Percentiles rank a stretch among this genome's conserved stretches.
Evolutionary conservation across 1,140 invertebrate species (phyloP).

Genomic region (Achatina immaculata): DNA sequence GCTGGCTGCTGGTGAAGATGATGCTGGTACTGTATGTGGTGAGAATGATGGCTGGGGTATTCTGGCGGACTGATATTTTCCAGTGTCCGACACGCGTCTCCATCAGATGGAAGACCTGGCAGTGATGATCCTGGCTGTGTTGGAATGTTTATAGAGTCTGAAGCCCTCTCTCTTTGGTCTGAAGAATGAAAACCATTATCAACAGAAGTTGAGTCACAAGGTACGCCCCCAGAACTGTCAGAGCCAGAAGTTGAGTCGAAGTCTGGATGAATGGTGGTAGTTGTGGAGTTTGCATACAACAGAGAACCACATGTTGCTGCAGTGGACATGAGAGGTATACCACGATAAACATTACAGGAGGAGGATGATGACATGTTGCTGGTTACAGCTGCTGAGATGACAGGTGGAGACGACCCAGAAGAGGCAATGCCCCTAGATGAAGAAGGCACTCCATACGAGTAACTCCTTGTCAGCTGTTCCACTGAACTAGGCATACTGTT

Average conservation of each 20-base stretch:
- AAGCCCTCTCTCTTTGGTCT: conserved; percentile 42
- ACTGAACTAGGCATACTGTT: conserved; percentile 54
- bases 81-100: conserved; percentile 29
- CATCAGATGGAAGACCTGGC: not conserved
- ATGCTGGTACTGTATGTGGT: not conserved
- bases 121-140: conserved; percentile 33
- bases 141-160: conserved; percentile 38
- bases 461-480: conserved; percentile 51
- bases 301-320: conserved; percentile 39
- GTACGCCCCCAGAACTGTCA: conserved; percentile 41
- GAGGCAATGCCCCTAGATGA: conserved; percentile 28
- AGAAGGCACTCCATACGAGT: conserved; percentile 14
- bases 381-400: conserved; percentile 30
- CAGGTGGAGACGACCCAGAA: conserved; percentile 31
- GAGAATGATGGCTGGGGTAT: conserved; percentile 22
- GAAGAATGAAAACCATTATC: conserved; percentile 46
- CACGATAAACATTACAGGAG: too few species aligned
- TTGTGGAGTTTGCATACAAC: conserved; percentile 40
- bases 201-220: conserved; percentile 45
- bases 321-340: conserved; percentile 41
- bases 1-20: not conserved
- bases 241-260: conserved; percentile 34
- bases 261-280: conserved; percentile 44
- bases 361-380: too few species aligned
- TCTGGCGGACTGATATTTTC: conserved; percentile 31